Percentiles rank a stretch among this genome's conserved stretches.
Evolutionary conservation across 1,140 invertebrate genomes (phyloP).

Genomic region (Eubasilissa regina): DNA sequence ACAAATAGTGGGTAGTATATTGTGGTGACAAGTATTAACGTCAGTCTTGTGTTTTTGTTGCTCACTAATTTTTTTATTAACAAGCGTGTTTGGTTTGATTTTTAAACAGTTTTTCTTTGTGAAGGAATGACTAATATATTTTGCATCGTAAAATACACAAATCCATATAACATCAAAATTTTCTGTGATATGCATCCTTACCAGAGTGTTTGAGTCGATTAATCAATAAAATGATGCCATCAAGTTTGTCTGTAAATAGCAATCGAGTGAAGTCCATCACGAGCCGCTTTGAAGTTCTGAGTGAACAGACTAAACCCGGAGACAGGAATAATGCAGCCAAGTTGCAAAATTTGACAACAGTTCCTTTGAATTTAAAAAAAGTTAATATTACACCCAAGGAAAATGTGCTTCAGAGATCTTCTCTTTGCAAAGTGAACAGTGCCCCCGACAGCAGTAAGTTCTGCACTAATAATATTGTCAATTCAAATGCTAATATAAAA

Average conservation of each 20-base stretch:
- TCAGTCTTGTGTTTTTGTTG: no score
- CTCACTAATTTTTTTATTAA: no score
- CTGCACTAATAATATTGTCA: background rate
- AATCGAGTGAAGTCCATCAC: slow-evolving; percentile 72
- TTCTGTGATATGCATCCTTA: no score
- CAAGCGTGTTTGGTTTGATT: no score
- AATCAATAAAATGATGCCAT: slow-evolving; percentile 29
- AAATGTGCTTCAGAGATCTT: slow-evolving; percentile 4
- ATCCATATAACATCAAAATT: no score
- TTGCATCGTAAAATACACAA: no score
- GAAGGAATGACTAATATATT: no score
- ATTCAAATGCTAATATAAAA: background rate
- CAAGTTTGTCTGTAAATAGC: slow-evolving; percentile 57
- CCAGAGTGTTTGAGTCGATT: background rate
- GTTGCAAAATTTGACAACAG: slow-evolving; percentile 29
- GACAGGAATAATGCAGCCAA: slow-evolving; percentile 60
- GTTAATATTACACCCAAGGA: background rate
- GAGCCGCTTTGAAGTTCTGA: slow-evolving; percentile 70
- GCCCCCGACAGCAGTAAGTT: background rate
- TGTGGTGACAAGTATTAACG: no score
- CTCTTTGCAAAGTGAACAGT: slow-evolving; percentile 13
- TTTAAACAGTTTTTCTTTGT: no score
- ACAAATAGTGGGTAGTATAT: no score
- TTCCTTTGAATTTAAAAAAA: slow-evolving; percentile 37
- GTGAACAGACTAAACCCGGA: slow-evolving; percentile 48